Evolutionary conservation across 2,888 invertebrate genomes (phyloP), one percentile per base, ranked within the genome.

Genomic region (Drosophila infuscata): DNA sequence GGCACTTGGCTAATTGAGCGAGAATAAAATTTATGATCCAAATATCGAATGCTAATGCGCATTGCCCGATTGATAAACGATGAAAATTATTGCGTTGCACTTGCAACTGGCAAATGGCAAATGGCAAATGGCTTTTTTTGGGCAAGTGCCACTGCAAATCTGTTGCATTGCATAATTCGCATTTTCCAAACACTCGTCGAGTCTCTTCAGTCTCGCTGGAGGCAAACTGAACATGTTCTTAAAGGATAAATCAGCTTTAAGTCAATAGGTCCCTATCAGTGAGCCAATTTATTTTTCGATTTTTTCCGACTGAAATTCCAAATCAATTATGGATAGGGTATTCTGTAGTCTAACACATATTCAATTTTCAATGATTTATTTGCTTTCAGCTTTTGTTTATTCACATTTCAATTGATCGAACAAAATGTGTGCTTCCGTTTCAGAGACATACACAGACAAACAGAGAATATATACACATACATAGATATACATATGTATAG

Each of bases 391-490:
- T 58, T 56, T 77, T 66, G 59, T 64, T 68, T 59, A 56, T 66
- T 80, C 80, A 58, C 65, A 80, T 86, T 81, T 75, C 83, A 87
- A 89, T 89, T 83, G 87, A 87, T 81, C 81, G 68, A 67, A 86
- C 81, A 68, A 63, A 83, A 74, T 86, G 71, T 74, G 70, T 82
- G 76, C 76, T 89, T 87, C 84, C 81, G 83, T 81, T 83, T 71
- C 71, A 83, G 46, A 46, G 2, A 46, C 15, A 25, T 15, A 25
- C 15, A 20, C 4, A 46, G 4, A 49, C 5, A 29, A 5, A 15
- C 0, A 49, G 0, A 49, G 1, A 11, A 11, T 15, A 20, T 7
- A 20, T 6, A 20, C 20, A 41, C 9, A 41, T 9, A 41, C 2
- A n/a, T 3, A n/a, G 1, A 41, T 3, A 3, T n/a, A n/a, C n/a